Evolutionary conservation across 2,888 invertebrate species (phyloP).

Genomic region (Pyralis farinalis): DNA sequence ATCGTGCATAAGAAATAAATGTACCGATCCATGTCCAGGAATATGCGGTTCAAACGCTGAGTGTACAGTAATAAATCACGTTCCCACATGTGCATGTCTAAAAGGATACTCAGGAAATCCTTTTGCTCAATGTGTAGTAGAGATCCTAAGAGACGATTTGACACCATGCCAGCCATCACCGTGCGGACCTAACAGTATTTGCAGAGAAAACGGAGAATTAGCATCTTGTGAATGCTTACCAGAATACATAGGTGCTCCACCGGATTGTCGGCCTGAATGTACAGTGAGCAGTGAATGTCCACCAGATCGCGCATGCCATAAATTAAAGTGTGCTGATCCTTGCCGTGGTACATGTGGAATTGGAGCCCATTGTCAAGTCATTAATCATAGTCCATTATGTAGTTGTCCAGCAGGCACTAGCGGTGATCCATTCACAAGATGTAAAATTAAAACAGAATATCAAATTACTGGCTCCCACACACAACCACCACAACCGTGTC

Average conservation of each 20-base stretch:
- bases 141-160: conserved; percentile 47
- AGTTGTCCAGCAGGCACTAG: conserved; percentile 84
- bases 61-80: conserved; percentile 91
- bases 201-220: conserved; percentile 86
- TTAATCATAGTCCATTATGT: conserved; percentile 90
- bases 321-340: conserved; percentile 89
- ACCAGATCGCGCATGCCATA: conserved; percentile 87
- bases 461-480: conserved; percentile 18
- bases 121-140: conserved; percentile 59
- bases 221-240: conserved; percentile 88
- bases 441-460: conserved; percentile 45
- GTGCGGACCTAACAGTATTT: conserved; percentile 89
- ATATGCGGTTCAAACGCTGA: conserved; percentile 91
- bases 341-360: conserved; percentile 88
- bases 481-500: conserved; percentile 81
- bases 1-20: conserved; percentile 91
- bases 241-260: conserved; percentile 85
- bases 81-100: conserved; percentile 91
- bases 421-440: conserved; percentile 84
- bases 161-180: conserved; percentile 88
- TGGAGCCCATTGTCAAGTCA: conserved; percentile 87
- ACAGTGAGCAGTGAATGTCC: conserved; percentile 89
- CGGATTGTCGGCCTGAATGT: conserved; percentile 88
- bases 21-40: conserved; percentile 92
- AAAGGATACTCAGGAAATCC: conserved; percentile 89